These are phyloP conservation scores for Lophotriccus pileatus DNA, from an alignment of 2,797 vertebrate species.

Conservation along the genomic window DNA sequence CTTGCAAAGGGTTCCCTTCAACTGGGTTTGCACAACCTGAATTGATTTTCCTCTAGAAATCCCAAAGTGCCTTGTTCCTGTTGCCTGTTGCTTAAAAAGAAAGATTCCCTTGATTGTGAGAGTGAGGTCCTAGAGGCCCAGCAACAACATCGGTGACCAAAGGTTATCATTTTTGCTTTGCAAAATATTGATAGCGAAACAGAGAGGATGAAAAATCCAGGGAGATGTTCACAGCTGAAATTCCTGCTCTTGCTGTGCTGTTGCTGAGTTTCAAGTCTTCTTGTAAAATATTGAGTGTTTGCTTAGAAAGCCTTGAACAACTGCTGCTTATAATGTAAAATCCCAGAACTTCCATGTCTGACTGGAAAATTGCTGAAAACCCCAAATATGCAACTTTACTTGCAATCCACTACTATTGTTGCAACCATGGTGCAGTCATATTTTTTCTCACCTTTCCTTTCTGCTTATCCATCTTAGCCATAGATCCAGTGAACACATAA, in stretches of 20 bases:
- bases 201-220: neutral
- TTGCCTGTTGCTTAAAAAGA: neutral
- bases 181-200: neutral
- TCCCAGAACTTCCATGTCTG: neutral
- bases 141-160: neutral
- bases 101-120: neutral
- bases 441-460: neutral
- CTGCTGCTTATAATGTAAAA: neutral
- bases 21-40: neutral
- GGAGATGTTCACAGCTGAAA: neutral
- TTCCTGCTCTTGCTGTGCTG: neutral
- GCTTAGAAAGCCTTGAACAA: neutral
- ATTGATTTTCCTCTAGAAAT: neutral
- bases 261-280: neutral
- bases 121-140: neutral
- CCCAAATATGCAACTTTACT: neutral
- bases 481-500: neutral
- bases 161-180: neutral
- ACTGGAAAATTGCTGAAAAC: neutral
- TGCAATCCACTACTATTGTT: neutral
- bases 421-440: neutral
- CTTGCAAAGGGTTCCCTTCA: neutral
- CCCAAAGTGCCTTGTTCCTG: neutral
- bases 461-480: neutral
- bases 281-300: neutral